These are phyloP conservation scores for Pimpla rufipes DNA, from an alignment of 2,888 invertebrate species.

Conservation along the genomic window DNA sequence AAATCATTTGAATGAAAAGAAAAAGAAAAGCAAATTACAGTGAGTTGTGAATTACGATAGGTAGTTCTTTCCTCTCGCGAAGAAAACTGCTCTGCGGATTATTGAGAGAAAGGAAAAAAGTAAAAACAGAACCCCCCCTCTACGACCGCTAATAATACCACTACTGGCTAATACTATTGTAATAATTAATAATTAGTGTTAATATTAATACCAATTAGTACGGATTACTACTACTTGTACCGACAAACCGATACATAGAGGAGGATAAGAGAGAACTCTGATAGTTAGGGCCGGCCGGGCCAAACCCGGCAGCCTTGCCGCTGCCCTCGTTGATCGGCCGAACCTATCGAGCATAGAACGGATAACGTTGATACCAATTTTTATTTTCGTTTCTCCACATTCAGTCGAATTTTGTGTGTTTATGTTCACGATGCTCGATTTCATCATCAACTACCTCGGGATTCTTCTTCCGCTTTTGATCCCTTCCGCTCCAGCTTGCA, in stretches of 20 bases:
- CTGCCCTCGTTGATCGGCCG: conserved; percentile 38
- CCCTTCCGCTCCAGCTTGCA: conserved; percentile 63
- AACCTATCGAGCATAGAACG: conserved; percentile 37
- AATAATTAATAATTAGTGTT: conserved; percentile 67
- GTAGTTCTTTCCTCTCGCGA: conserved; percentile 61
- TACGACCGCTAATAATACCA: conserved; percentile 60
- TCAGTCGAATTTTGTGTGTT: conserved; percentile 58
- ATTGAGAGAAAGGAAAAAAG: conserved; percentile 24
- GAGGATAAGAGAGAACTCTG: conserved; percentile 43
- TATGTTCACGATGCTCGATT: conserved; percentile 63
- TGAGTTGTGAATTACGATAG: conserved; percentile 66
- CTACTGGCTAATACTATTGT: conserved; percentile 66
- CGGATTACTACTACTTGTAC: conserved; percentile 50
- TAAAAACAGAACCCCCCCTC: conserved; percentile 39
- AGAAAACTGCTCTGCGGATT: conserved; percentile 29
- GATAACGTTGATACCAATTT: conserved; percentile 30
- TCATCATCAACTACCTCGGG: conserved; percentile 65
- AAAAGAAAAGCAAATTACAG: conserved; percentile 53
- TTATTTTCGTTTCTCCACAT: conserved; percentile 35
- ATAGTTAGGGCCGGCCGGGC: conserved; percentile 49
- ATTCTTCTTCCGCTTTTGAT: conserved; percentile 73
- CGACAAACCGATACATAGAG: conserved; percentile 43
- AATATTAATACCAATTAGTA: conserved; percentile 65
- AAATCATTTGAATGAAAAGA: conserved; percentile 59
- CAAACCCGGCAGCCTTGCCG: conserved; percentile 42